A percentile compares a stretch with the other conserved stretches of the same genome.
Conservation (phyloP, 2,888 invertebrate species). For the Dastarcus helophoroides region DNA sequence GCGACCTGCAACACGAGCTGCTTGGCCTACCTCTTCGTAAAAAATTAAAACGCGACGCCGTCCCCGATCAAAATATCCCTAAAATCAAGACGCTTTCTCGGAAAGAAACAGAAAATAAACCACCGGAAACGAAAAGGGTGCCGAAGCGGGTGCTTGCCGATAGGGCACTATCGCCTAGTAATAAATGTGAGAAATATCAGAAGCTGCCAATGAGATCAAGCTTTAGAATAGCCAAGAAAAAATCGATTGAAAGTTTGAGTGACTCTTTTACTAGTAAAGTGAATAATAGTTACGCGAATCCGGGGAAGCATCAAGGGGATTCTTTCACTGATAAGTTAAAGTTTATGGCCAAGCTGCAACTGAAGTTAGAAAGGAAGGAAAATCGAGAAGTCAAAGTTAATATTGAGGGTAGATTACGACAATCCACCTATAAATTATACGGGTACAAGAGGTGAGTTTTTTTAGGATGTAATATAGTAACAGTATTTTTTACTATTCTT, state of each 20-base stretch:
- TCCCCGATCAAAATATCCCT: conserved; percentile 32
- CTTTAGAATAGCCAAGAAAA: conserved; percentile 28
- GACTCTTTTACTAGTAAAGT: conserved; percentile 21
- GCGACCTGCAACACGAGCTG: conserved; percentile 44
- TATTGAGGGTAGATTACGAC: no score
- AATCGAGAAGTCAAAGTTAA: no score
- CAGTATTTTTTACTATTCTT: no score
- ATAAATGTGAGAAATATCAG: conserved; percentile 3
- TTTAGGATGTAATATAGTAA: no score
- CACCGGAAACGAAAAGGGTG: background rate
- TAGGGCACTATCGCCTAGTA: background rate
- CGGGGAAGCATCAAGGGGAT: conserved; percentile 13
- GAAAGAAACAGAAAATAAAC: no score
- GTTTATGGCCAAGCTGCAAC: conserved; percentile 27
- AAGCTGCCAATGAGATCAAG: conserved; percentile 27
- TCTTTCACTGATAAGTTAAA: conserved; percentile 25
- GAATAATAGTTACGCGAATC: conserved; percentile 14
- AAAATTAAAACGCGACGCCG: conserved; percentile 38
- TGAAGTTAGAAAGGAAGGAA: conserved; percentile 20
- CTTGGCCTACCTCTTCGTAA: conserved; percentile 42
- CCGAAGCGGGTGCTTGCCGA: background rate
- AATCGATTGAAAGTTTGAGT: conserved; percentile 25
- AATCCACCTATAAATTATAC: no score
- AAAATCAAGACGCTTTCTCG: no score
- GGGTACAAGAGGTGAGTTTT: no score